Conservation (phyloP, 2,113 vertebrate species). For the Leucopsar rothschildi region DNA sequence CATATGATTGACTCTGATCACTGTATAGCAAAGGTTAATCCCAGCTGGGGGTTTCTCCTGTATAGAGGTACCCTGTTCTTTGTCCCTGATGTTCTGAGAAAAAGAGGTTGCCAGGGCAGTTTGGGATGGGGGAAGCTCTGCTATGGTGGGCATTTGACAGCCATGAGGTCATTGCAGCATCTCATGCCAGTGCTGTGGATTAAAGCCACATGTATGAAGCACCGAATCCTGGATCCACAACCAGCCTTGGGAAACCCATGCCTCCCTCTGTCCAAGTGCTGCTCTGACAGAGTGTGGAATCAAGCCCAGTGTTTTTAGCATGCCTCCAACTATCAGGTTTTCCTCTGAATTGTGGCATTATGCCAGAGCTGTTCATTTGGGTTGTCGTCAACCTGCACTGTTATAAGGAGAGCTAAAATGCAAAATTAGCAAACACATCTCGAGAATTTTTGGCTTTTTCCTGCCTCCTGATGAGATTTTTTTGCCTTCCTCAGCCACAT, state of each 20-base stretch:
- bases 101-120: background rate
- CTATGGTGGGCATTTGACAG: background rate
- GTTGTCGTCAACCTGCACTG: background rate
- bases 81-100: background rate
- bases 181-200: background rate
- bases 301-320: background rate
- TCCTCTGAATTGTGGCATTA: background rate
- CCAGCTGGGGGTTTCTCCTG: background rate
- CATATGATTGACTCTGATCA: background rate
- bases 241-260: background rate
- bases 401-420: background rate
- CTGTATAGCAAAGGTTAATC: background rate
- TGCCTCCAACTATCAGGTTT: conserved; percentile 13
- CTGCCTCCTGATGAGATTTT: background rate
- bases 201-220: background rate
- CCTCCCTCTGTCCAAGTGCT: accelerated
- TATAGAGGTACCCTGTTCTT: background rate
- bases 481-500: background rate
- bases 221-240: background rate
- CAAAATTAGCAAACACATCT: background rate
- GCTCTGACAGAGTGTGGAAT: background rate
- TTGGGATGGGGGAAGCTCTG: background rate
- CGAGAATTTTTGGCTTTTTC: background rate
- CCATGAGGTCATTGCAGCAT: background rate
- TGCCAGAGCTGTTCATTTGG: conserved; percentile 28